Percentiles rank a stretch among this genome's conserved stretches.
Conservation (phyloP, 2,797 vertebrate species). For the Agapornis canus region DNA sequence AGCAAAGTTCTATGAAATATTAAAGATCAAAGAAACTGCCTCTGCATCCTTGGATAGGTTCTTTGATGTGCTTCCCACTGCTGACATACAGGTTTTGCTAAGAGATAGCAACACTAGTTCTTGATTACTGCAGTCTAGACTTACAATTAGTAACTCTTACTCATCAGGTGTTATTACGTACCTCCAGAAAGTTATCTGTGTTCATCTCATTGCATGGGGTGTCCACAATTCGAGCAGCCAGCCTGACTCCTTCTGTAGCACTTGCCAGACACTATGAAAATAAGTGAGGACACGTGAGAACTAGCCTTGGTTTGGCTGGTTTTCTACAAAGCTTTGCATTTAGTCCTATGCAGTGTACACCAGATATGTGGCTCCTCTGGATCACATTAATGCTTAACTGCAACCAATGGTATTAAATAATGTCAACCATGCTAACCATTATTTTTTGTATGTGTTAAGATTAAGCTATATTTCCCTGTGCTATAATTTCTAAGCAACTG, state of each 20-base stretch:
- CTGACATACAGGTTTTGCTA: background rate
- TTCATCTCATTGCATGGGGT: constrained; percentile 97
- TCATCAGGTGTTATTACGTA: constrained; percentile 58
- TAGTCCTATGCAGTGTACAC: background rate
- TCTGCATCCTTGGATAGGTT: background rate
- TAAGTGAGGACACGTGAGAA: background rate
- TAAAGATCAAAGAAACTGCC: background rate
- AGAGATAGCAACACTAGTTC: background rate
- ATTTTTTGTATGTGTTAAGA: background rate
- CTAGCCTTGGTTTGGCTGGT: background rate
- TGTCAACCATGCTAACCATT: background rate
- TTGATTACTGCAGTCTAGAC: background rate
- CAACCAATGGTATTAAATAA: background rate
- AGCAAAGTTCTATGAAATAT: fast-evolving
- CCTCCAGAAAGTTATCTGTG: constrained; percentile 92
- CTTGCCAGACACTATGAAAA: constrained; percentile 86
- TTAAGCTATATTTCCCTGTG: background rate
- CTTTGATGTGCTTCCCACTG: background rate
- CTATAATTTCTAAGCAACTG: background rate
- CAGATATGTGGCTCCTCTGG: background rate
- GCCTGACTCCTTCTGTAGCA: constrained; percentile 88
- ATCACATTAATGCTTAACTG: background rate
- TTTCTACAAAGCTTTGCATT: background rate
- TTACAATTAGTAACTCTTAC: background rate
- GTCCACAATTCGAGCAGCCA: constrained; percentile 96